Conservation (phyloP, 1,140 invertebrate genomes). For the Polyergus mexicanus region DNA sequence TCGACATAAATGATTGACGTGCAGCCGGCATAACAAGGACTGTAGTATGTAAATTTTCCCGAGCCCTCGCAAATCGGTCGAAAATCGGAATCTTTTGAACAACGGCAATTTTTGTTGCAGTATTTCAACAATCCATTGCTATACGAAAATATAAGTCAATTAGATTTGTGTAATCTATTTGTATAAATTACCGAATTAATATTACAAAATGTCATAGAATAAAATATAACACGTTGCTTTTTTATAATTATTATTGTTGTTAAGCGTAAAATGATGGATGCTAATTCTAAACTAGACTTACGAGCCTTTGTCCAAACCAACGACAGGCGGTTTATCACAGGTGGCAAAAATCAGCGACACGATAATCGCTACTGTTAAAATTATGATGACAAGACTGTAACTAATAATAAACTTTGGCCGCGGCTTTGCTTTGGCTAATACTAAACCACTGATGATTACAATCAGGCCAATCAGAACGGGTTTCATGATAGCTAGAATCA, state of each 20-base stretch:
- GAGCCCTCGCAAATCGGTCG: slow-evolving; percentile 89
- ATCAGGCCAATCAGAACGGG: slow-evolving; percentile 89
- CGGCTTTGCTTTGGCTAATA: slow-evolving; percentile 88
- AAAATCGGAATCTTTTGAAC: slow-evolving; percentile 88
- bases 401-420: slow-evolving; percentile 86
- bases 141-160: background rate
- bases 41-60: slow-evolving; percentile 88
- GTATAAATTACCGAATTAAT: slow-evolving; percentile 20
- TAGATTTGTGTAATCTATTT: slow-evolving; percentile 1
- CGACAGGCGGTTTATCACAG: slow-evolving; percentile 87
- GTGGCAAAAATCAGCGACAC: slow-evolving; percentile 88
- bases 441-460: slow-evolving; percentile 88
- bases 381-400: slow-evolving; percentile 88
- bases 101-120: slow-evolving; percentile 89
- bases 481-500: slow-evolving; percentile 85
- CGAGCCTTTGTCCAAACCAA: slow-evolving; percentile 81
- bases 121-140: slow-evolving; percentile 81
- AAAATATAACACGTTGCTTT: background rate
- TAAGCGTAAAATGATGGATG: background rate
- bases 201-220: slow-evolving; percentile 26
- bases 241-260: background rate
- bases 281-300: slow-evolving; percentile 68
- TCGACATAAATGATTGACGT: slow-evolving; percentile 79
- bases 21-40: slow-evolving; percentile 91
- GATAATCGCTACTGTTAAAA: slow-evolving; percentile 86